Conservation (phyloP, 1,140 invertebrate species). For the Aphelenchoides fujianensis region DNA sequence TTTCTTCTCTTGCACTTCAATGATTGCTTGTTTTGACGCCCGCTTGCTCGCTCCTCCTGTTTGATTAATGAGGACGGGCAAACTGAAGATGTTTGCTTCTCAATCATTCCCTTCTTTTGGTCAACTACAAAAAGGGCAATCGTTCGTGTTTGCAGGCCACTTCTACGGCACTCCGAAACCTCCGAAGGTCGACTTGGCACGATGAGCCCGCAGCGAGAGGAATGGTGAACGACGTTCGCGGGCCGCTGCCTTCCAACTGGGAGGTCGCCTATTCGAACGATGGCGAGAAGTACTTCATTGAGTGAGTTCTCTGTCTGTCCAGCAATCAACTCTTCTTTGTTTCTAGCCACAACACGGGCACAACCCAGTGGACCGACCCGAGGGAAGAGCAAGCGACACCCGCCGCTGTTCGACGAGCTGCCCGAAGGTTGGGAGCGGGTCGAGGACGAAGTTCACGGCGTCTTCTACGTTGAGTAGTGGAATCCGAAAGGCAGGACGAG, state of each 20-base stretch:
- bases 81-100: constrained; percentile 4
- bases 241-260: constrained; percentile 89
- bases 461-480: constrained; percentile 88
- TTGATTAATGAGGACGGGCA: too few species aligned
- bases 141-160: constrained; percentile 49
- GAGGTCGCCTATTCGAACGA: constrained; percentile 92
- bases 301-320: too few species aligned
- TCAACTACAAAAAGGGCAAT: neutral
- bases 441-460: constrained; percentile 92
- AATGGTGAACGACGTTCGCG: constrained; percentile 66
- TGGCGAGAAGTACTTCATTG: constrained; percentile 94
- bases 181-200: constrained; percentile 16
- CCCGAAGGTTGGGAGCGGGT: constrained; percentile 98
- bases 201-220: constrained; percentile 13
- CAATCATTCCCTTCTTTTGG: neutral
- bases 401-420: constrained; percentile 67
- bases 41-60: too few species aligned
- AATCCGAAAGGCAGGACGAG: constrained; percentile 9
- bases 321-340: constrained; percentile 24
- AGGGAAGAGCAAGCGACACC: constrained; percentile 35
- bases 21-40: neutral
- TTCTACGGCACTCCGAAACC: constrained; percentile 59
- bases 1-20: neutral
- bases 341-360: constrained; percentile 60
- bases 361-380: constrained; percentile 62